Percentiles rank a stretch among this genome's conserved stretches.
Evolutionary conservation across 2,113 vertebrate species (phyloP).

Genomic region (Seriola aureovittata): DNA sequence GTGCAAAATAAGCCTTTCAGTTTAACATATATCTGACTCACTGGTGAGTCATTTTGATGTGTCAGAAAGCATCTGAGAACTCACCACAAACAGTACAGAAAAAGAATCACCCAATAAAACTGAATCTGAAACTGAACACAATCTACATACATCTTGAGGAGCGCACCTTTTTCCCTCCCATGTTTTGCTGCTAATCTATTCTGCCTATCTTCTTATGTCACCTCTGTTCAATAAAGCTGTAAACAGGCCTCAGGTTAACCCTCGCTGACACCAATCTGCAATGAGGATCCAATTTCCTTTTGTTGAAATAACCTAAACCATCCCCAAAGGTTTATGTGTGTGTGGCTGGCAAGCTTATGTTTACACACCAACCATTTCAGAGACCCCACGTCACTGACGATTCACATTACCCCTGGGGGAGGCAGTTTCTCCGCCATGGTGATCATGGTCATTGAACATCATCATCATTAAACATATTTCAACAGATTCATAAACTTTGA

Average conservation of each 20-base stretch:
- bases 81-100: not conserved
- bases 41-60: constrained; percentile 29
- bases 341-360: constrained; percentile 28
- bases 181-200: not conserved
- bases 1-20: not conserved
- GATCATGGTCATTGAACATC: not conserved
- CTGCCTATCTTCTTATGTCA: constrained; percentile 1
- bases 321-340: not conserved
- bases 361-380: constrained; percentile 37
- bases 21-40: constrained; percentile 32
- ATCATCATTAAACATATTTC: not conserved
- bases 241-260: constrained; percentile 51
- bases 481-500: not conserved
- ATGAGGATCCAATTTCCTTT: constrained; percentile 75
- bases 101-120: not conserved
- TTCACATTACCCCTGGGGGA: not conserved
- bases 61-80: constrained; percentile 4
- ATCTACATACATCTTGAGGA: not conserved
- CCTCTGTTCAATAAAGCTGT: constrained; percentile 48
- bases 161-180: not conserved
- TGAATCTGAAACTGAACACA: not conserved
- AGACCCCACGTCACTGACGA: constrained; percentile 23
- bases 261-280: constrained; percentile 67
- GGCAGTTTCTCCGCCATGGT: not conserved
- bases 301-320: constrained; percentile 59